phyloP scores from a whole-genome alignment of 1,140 invertebrate genomes.

The Danaus melanippus region DNA sequence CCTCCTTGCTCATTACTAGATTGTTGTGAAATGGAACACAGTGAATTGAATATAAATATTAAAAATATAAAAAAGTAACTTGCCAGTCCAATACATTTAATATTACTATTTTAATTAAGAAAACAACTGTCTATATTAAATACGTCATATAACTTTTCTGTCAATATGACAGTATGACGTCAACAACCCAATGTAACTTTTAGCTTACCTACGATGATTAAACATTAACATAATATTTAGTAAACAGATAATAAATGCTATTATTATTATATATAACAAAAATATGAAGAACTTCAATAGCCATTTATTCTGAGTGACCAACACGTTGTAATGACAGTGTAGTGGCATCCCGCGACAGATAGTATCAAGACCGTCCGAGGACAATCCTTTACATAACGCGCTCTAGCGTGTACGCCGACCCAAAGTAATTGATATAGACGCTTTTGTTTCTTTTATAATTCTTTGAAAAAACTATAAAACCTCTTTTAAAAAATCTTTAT shows the following conservation, averaged over 20 bases:
- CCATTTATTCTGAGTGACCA: not conserved
- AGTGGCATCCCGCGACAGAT: constrained; percentile 28
- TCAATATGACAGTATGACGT: no score
- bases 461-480: no score
- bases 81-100: no score
- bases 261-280: not conserved
- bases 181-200: no score
- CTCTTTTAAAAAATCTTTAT: no score
- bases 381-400: constrained; percentile 32
- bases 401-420: constrained; percentile 19
- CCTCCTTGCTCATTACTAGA: constrained; percentile 22
- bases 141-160: no score
- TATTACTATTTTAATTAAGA: no score
- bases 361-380: constrained; percentile 39
- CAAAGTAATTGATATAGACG: constrained; percentile 23
- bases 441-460: no score
- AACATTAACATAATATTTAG: not conserved
- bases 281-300: not conserved
- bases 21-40: constrained; percentile 20
- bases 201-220: no score
- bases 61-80: no score
- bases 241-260: not conserved
- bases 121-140: no score
- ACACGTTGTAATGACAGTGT: constrained; percentile 5
- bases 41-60: not conserved